Evolutionary conservation across 2,888 invertebrate genomes (phyloP).

Genomic region (Pyralis farinalis): DNA sequence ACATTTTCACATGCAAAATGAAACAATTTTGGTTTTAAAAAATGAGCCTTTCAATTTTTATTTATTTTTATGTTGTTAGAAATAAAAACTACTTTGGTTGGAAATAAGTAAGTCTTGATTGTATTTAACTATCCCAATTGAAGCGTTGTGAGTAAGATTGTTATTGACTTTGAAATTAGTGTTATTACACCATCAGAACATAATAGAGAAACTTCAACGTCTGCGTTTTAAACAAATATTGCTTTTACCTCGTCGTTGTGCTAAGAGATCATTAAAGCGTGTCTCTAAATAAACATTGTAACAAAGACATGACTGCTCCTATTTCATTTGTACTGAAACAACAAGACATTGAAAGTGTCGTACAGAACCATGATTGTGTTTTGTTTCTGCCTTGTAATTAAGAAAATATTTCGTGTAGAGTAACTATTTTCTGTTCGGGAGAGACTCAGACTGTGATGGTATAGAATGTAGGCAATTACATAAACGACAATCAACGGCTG

Average conservation of each 20-base stretch:
- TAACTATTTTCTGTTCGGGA: constrained; percentile 51
- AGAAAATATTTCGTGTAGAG: constrained; percentile 55
- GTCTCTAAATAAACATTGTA: constrained; percentile 20
- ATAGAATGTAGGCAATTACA: constrained; percentile 67
- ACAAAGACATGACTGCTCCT: constrained; percentile 14
- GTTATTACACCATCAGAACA: no score
- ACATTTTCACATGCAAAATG: no score
- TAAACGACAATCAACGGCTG: constrained; percentile 67
- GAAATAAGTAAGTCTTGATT: no score
- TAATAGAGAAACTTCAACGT: no score
- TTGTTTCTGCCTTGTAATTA: constrained; percentile 51
- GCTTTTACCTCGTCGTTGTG: constrained; percentile 3
- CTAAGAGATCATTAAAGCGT: constrained; percentile 17
- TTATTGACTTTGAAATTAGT: no score
- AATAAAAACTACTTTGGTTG: no score
- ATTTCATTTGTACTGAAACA: constrained; percentile 23
- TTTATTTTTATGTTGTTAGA: no score
- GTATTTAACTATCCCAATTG: no score
- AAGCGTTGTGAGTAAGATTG: no score
- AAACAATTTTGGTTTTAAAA: no score
- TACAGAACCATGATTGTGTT: constrained; percentile 35
- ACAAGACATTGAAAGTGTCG: constrained; percentile 19
- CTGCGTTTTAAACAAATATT: neutral
- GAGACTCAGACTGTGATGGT: constrained; percentile 41
- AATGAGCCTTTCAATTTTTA: no score